Evolutionary conservation across 2,797 vertebrate species (phyloP).

Genomic region (Rousettus madagascariensis): DNA sequence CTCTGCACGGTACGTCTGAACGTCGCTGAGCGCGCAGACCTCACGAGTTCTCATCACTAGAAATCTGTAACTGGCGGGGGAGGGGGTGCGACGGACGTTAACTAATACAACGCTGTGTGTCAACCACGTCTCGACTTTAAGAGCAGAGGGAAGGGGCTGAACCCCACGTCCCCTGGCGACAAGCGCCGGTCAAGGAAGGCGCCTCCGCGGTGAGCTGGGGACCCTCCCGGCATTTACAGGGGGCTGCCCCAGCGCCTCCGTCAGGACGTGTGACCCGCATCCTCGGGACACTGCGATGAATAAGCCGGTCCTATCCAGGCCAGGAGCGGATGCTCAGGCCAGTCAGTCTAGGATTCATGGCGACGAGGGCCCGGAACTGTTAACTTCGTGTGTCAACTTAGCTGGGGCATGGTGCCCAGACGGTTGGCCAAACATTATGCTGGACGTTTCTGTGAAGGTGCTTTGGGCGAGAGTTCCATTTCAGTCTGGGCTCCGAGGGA

Average conservation of each 20-base stretch:
- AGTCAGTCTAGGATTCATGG: background rate
- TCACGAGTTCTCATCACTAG: background rate
- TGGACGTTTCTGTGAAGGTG: background rate
- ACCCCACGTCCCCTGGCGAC: no score
- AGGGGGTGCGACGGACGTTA: background rate
- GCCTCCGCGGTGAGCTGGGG: background rate
- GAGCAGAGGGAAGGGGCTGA: background rate
- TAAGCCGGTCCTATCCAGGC: background rate
- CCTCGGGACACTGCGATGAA: background rate
- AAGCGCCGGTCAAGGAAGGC: background rate
- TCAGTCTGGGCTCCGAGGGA: background rate
- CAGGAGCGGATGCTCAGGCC: background rate
- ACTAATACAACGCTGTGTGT: background rate
- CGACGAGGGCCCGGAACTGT: background rate
- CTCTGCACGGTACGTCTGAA: no score
- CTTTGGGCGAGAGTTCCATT: background rate
- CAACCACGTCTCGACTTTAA: background rate
- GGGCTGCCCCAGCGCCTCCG: background rate
- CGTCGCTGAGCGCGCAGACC: background rate
- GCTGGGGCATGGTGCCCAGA: background rate
- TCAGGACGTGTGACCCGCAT: background rate
- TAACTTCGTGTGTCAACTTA: background rate
- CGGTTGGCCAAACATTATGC: background rate
- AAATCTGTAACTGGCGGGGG: background rate
- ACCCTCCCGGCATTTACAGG: fast-evolving